Evolutionary conservation across 2,888 invertebrate genomes (phyloP).

Genomic region (Scaptomyza cyrtandrae): DNA sequence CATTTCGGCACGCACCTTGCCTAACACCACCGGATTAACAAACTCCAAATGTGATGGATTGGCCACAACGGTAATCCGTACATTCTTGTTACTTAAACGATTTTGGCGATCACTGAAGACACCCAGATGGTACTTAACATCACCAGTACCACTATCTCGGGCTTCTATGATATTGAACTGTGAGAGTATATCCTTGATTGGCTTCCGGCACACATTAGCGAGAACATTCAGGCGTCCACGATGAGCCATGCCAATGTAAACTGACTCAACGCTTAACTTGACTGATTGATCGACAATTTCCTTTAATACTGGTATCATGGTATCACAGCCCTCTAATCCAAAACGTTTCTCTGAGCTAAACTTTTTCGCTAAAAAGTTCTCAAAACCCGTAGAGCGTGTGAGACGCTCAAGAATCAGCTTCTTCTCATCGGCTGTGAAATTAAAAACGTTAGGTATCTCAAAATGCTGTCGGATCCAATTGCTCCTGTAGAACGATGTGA

Average conservation of each 20-base stretch:
- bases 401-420: constrained; percentile 95
- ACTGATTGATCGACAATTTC: constrained; percentile 98
- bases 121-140: constrained; percentile 96
- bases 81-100: constrained; percentile 89
- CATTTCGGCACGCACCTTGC: constrained; percentile 94
- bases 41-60: constrained; percentile 97
- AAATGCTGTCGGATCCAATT: constrained; percentile 98
- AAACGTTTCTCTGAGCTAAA: constrained; percentile 99
- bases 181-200: constrained; percentile 93
- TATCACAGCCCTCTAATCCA: constrained; percentile 99
- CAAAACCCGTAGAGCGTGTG: constrained; percentile 97
- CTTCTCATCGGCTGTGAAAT: constrained; percentile 94
- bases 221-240: constrained; percentile 93
- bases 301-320: constrained; percentile 99
- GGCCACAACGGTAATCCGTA: constrained; percentile 93
- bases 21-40: constrained; percentile 92
- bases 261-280: constrained; percentile 95
- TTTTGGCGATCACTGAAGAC: constrained; percentile 92
- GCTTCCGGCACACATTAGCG: constrained; percentile 95
- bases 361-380: constrained; percentile 98
- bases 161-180: constrained; percentile 93
- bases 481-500: constrained; percentile 98
- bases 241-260: constrained; percentile 96
- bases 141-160: constrained; percentile 92
- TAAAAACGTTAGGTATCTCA: constrained; percentile 94